Evolutionary conservation across 2,113 vertebrate species (phyloP), one percentile per base, ranked within the genome.

Genomic region (Riparia riparia): DNA sequence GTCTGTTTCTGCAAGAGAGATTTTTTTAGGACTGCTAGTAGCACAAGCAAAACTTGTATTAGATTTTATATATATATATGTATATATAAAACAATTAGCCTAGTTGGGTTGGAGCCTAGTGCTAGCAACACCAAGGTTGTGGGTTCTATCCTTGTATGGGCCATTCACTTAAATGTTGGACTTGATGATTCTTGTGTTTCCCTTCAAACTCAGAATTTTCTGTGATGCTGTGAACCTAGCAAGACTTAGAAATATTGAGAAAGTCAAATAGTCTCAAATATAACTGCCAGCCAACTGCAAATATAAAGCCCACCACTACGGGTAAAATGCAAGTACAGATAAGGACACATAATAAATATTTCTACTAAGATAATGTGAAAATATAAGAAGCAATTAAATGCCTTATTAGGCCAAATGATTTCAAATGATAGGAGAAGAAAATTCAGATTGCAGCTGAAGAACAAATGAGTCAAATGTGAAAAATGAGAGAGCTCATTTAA

Each of bases 101-200:
- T 10, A 18, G 28, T 39, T 32, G 39, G 26, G 7, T 39, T 39
- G n/a, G 17, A 54, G 14, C 14, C 22, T 73, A 29, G 12, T 22
- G 9, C 41, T 64, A 22, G 4, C 20, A 73, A 18, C 7, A 24
- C 5, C n/a, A n/a, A 18, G 3, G 41, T 15, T 32, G 7, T 45
- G n/a, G 5, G 17, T n/a, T 64, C 0, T 0, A 31, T 37, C 32
- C 25, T 29, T 42, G 8, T 25, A 5, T 16, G 19, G 8, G 6
- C 41, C 9, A 39, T 64, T 45, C 49, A 45, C 17, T n/a, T 54
- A 14, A 39, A 7, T n/a, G 14, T 3, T 49, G 24, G 34, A 42
- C 25, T 57, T 41, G 34, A n/a, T 64, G n/a, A n/a, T 65, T 49
- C 15, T 12, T 74, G 24, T 29, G 19, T 8, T 10, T 31, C 24